Evolutionary conservation across 2,797 vertebrate genomes (phyloP), one percentile per base, ranked within the genome.

Genomic region (Falco naumanni): DNA sequence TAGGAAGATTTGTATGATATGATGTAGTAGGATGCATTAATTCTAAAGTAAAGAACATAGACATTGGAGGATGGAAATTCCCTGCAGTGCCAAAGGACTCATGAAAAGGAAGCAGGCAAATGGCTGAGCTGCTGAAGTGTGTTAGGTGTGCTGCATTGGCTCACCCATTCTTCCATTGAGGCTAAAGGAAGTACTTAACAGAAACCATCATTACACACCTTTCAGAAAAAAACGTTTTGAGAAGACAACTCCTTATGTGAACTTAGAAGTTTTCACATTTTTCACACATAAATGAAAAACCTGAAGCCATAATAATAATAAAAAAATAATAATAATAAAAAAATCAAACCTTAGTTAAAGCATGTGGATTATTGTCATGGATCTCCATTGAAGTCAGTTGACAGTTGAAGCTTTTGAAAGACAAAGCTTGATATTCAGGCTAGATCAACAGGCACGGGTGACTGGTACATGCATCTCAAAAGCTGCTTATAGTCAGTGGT

Each of bases 401-500:
- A n/a, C 47, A 65, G 29, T 4, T 76, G 43, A 39, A 37, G 15
- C 7, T 16, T 87, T 76, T 53, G 39, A 87, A 82, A 76, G 29
- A 64, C 31, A 25, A 82, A 37, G 19, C 19, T 45, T 57, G 8
- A 50, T 72, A 54, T 39, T 66, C 48, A 78, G 18, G 13, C 2
- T 66, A 37, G 6, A 25, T 48, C n/a, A 43, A 25, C 26, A 41
- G 11, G 16, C 71, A n/a, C 1, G 1, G 3, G 21, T 60, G 13
- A 66, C 22, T 28, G 54, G 26, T 29, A 66, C 0, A 0, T 2
- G 3, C 13, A 21, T 33, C 7, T 68, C 5, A 14, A 59, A 8
- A 41, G 17, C 11, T 75, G 13, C 7, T 76, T 7, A 16, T 10
- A 64, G 66, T 75, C 34, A 20, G 4, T 51, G 7, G 5, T 75